Base-by-base conservation (phyloP, 2,888 invertebrate genomes). In the Agrilus cyanescens region DNA sequence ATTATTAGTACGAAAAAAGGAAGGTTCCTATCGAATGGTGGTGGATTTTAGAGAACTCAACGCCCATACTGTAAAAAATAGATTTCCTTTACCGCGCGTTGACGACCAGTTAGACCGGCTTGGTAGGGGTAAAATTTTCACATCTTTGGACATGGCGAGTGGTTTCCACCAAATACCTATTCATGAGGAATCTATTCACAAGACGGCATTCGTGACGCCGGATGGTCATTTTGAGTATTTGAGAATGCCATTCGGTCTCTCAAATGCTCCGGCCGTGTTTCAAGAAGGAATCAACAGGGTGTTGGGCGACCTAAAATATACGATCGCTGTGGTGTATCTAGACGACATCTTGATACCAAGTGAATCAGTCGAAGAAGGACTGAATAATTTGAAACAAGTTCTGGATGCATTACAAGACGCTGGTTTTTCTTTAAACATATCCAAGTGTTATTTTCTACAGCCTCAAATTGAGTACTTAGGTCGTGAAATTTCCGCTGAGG, bases 161-260 rank as follows among this genome's bases (percentile, higher is more conserved):
- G 60, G 58, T 1, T 56, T 56, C 45, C 50, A 53, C 37, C 62
- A 62, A 40, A 58, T 63, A 10, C 56, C 55, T 1, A 55, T 60
- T 46, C 41, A 48, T n/a, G 44, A 37, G 16, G 47, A 48, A n/a
- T 48, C 49, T 4, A 46, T 50, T 30, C 30, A 46, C 4, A 56
- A 50, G 35, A 55, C 37, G n/a, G n/a, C n/a, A n/a, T n/a, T n/a
- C n/a, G n/a, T n/a, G n/a, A n/a, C n/a, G n/a, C n/a, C n/a, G n/a
- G 15, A 25, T 5, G 18, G 18, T 18, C 18, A 18, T 18, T 32
- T 13, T 16, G 36, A 12, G 8, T 36, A 12, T n/a, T 14, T 36
- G 7, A 12, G 8, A 32, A 32, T 32, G 32, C 14, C 32, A 4
- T 32, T 32, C 32, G 30, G 16, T 4, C 25, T 29, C 12, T 18